These are phyloP conservation scores for Agrilus biguttatus DNA, from an alignment of 2,888 invertebrate genomes.

Conservation along the genomic window DNA sequence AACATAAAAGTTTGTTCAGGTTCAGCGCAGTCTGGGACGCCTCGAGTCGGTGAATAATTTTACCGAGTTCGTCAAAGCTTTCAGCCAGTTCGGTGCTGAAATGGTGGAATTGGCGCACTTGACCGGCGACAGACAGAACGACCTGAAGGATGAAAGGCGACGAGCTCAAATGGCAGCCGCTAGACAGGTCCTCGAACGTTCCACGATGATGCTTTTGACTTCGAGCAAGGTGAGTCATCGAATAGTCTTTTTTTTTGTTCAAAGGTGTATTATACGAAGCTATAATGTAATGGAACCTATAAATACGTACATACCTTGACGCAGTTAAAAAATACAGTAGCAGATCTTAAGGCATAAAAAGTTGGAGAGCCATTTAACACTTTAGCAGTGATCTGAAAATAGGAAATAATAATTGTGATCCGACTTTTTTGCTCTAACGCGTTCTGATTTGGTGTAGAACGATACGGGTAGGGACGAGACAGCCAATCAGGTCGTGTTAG, in stretches of 20 bases:
- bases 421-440: too few relatives aligned
- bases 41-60: slow-evolving; percentile 81
- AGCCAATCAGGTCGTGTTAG: too few relatives aligned
- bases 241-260: not conserved
- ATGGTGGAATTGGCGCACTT: slow-evolving; percentile 97
- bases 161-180: slow-evolving; percentile 95
- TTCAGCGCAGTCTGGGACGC: slow-evolving; percentile 67
- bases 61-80: slow-evolving; percentile 96
- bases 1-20: slow-evolving; percentile 31
- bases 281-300: too few relatives aligned
- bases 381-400: too few relatives aligned
- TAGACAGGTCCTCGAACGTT: slow-evolving; percentile 84
- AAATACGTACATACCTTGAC: too few relatives aligned
- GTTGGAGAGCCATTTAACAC: too few relatives aligned
- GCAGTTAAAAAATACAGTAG: too few relatives aligned
- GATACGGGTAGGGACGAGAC: too few relatives aligned
- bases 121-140: slow-evolving; percentile 70
- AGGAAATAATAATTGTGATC: too few relatives aligned
- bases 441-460: too few relatives aligned
- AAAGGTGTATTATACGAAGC: too few relatives aligned
- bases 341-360: too few relatives aligned
- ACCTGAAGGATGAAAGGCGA: slow-evolving; percentile 82
- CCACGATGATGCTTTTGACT: slow-evolving; percentile 92
- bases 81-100: slow-evolving; percentile 95
- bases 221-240: slow-evolving; percentile 71